phyloP scores from a whole-genome alignment of 2,113 vertebrate genomes.

The Actenoides hombroni region DNA sequence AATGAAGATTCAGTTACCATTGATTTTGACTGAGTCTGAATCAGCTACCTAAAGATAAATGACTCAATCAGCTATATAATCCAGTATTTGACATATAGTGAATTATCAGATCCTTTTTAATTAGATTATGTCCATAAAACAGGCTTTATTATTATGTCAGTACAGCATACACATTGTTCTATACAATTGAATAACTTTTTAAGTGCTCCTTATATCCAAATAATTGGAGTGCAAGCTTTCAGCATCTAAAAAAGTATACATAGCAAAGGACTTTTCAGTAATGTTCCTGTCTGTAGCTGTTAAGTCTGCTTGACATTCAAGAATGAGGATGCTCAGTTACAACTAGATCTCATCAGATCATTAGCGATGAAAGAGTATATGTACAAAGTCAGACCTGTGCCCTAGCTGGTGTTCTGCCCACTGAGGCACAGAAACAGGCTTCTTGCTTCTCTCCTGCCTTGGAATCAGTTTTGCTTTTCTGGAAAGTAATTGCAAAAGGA shows the following conservation, averaged over 20 bases:
- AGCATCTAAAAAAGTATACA: background rate
- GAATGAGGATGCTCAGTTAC: background rate
- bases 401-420: background rate
- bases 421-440: background rate
- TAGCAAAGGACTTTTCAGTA: background rate
- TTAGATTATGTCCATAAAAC: constrained; percentile 10
- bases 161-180: background rate
- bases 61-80: background rate
- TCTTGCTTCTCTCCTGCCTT: background rate
- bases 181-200: constrained; percentile 16
- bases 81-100: constrained; percentile 8
- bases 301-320: background rate
- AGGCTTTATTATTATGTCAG: background rate
- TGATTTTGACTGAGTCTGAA: constrained; percentile 47
- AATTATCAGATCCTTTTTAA: constrained; percentile 24
- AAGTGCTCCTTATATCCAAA: constrained; percentile 26
- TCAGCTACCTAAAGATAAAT: constrained; percentile 8
- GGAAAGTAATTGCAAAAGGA: background rate
- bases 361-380: background rate
- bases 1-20: constrained; percentile 38
- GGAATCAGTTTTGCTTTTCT: background rate
- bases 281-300: background rate
- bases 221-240: constrained; percentile 11
- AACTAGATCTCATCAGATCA: background rate
- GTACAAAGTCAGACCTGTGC: background rate